Conservation (phyloP, 2,888 invertebrate genomes). For the Neuroscelio doddi region DNA sequence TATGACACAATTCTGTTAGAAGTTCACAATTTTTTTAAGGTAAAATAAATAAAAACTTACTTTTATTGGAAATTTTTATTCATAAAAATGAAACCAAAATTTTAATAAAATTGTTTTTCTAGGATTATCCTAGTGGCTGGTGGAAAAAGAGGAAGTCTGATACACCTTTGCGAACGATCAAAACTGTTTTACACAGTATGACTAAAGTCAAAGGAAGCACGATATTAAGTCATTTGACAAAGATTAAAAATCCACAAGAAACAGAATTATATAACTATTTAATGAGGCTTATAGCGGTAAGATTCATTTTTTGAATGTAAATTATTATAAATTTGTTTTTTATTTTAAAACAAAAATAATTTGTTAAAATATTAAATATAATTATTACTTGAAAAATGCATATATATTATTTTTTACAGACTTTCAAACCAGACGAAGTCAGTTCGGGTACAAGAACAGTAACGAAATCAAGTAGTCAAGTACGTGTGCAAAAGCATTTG, state of each 20-base stretch:
- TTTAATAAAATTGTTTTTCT: conserved; percentile 25
- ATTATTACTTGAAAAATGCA: background rate
- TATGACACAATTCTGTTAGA: conserved; percentile 87
- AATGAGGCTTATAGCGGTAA: conserved; percentile 84
- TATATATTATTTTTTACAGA: conserved; percentile 57
- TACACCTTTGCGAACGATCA: conserved; percentile 92
- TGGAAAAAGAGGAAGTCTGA: conserved; percentile 91
- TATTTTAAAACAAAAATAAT: too few species aligned
- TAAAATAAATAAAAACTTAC: too few species aligned
- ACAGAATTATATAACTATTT: conserved; percentile 92
- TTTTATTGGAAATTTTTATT: background rate
- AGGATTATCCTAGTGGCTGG: conserved; percentile 86
- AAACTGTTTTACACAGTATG: conserved; percentile 93
- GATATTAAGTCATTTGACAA: conserved; percentile 84
- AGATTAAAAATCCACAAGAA: conserved; percentile 84
- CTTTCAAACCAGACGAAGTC: conserved; percentile 73
- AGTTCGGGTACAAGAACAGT: conserved; percentile 56
- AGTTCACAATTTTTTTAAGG: conserved; percentile 90
- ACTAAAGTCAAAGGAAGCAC: conserved; percentile 90
- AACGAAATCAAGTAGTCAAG: conserved; percentile 56
- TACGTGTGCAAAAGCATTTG: conserved; percentile 74
- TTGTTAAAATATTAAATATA: conserved; percentile 11
- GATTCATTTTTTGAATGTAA: conserved; percentile 37
- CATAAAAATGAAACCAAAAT: too few species aligned
- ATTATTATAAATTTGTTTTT: too few species aligned